Base-by-base conservation (phyloP, 2,888 invertebrate species). In the Griposia aprilina region DNA sequence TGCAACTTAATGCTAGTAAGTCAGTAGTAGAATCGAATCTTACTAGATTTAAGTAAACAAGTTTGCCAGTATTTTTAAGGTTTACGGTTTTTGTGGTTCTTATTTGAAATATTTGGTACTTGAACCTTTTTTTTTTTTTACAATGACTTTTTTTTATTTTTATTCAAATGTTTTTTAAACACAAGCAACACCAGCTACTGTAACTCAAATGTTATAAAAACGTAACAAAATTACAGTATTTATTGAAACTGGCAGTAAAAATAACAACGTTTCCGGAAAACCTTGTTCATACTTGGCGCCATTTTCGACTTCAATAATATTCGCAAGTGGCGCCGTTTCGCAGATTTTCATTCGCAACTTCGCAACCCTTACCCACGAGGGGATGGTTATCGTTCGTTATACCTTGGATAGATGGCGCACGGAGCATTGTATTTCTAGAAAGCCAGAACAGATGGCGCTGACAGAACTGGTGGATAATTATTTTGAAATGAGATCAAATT, bases 261-360 rank as follows among this genome's bases (percentile, higher is more conserved):
- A 65, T 23, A 0, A 36, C 52, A 8, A 5, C 0, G 48, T 20
- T 4, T 26, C 1, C 20, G 3, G 52, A 63, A 70, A 76, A 80
- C 15, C 20, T 36, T 6, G 48, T 83, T 84, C 55, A 77, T 72
- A 74, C 73, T 86, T 84, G 78, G 84, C 90, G 89, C 89, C 87
- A 86, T 87, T 92, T 91, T 79, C 84, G 73, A 76, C n/a, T 66
- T 59, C 50, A 63, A 23, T 60, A 71, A 81, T 81, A 88, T 90
- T 92, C 76, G 92, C 91, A 91, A 93, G 95, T 95, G 94, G 96
- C 96, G 96, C 96, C 93, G 85, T 90, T 92, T 94, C 79, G 95
- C 95, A 94, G 94, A 93, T 94, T 94, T 94, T 93, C 90, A 92
- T 93, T 94, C 83, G 95, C 96, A 96, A 96, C 96, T 93, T 94